Base-by-base conservation (phyloP, 2,113 vertebrate genomes). In the Ailurus styani region DNA sequence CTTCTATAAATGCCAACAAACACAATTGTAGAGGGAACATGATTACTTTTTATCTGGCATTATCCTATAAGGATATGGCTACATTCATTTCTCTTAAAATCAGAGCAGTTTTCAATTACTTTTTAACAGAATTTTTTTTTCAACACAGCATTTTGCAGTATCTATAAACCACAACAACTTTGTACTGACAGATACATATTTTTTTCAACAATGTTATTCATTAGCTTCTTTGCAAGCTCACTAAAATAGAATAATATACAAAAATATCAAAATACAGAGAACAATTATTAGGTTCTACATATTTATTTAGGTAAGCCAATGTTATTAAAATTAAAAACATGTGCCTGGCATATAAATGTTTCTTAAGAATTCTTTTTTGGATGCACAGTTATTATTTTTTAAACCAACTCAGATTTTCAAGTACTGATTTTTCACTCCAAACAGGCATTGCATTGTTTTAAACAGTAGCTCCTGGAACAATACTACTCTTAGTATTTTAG, bases 381-480 rank as follows among this genome's bases (percentile, higher is more conserved):
- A 98, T 96, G 73, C 73, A 98, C 97, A 97, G 97, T 91, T 97
- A 98, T 98, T 95, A 98, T 97, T 96, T 97, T 98, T 93, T 97
- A 97, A 96, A 96, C 96, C 90, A 95, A 97, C 77, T 97, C 81
- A 96, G 87, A 97, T 98, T 98, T 97, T 97, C 13, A 31, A 95
- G 96, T 96, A 97, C 93, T 70, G 98, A 98, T 87, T 96, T 96
- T 95, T 84, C 94, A 91, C 83, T 96, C 92, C 83, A 85, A 98
- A 98, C 97, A 98, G 98, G 92, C 81, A 21, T 90, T 8, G 72
- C 91, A 97, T 98, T 99, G 97, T 99, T 99, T 96, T 93, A 98
- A 98, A 98, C 98, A 98, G 99, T 99, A 99, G 99, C 98, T 98
- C 98, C 97, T 31, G 96, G 94, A 98, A 97, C 82, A 98, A 96